These are phyloP conservation scores for Cuniculus paca DNA, from an alignment of 2,797 vertebrate species.

Conservation along the genomic window DNA sequence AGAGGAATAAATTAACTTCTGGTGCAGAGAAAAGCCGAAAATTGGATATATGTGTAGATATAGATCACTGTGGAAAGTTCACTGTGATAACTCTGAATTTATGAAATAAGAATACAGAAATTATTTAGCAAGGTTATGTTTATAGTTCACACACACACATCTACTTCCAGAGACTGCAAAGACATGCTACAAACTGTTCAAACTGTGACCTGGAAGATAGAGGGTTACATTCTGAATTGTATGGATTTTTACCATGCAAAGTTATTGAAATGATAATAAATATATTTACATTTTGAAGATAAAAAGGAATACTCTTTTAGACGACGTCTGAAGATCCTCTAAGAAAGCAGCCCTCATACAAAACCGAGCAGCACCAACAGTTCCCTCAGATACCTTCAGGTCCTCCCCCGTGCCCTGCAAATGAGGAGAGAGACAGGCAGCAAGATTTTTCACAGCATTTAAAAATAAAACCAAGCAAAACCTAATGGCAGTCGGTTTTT, in stretches of 20 bases:
- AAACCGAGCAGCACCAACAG: neutral
- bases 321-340: neutral
- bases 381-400: neutral
- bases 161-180: neutral
- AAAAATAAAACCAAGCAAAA: neutral
- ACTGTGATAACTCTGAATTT: neutral
- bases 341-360: neutral
- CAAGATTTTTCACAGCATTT: conserved; percentile 13
- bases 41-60: neutral
- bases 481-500: neutral
- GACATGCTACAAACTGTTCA: neutral
- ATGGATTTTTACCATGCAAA: conserved; percentile 33
- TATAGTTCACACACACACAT: neutral
- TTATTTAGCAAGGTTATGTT: neutral
- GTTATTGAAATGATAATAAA: conserved; percentile 44
- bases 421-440: neutral
- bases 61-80: neutral
- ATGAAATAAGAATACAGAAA: conserved; percentile 9
- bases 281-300: conserved; percentile 72
- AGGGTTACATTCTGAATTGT: neutral
- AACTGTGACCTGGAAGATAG: neutral
- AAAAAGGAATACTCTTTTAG: neutral
- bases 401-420: neutral
- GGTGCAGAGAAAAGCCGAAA: neutral
- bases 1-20: neutral